A percentile compares a stretch with the other conserved stretches of the same genome.
Evolutionary conservation across 2,797 vertebrate genomes (phyloP).

Genomic region (Amphiprion clarkii): DNA sequence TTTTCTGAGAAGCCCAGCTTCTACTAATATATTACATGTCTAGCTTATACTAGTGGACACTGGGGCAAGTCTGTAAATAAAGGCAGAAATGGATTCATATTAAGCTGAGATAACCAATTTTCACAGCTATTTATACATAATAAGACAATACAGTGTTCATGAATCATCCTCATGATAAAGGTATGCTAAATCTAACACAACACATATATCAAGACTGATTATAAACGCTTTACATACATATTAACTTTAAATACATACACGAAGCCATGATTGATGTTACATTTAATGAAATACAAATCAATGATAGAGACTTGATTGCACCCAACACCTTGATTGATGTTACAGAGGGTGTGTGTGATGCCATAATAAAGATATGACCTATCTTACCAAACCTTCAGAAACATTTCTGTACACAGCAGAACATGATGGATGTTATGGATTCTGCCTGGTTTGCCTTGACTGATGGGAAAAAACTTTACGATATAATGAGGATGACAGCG

Average conservation of each 20-base stretch:
- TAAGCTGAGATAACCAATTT: background rate
- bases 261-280: constrained; percentile 30
- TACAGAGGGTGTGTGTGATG: background rate
- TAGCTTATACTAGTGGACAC: background rate
- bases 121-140: background rate
- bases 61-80: background rate
- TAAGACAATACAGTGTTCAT: background rate
- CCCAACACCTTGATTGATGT: constrained; percentile 34
- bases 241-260: background rate
- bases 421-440: constrained; percentile 55
- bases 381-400: constrained; percentile 31
- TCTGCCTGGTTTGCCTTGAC: constrained; percentile 52
- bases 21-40: background rate
- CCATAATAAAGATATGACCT: constrained; percentile 25
- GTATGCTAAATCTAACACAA: background rate
- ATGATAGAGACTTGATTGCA: constrained; percentile 7
- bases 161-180: background rate
- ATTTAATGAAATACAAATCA: constrained; percentile 8
- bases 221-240: background rate
- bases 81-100: background rate
- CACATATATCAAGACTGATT: constrained; percentile 4
- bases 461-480: constrained; percentile 45
- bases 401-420: constrained; percentile 13
- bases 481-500: constrained; percentile 56
- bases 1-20: too few species aligned